Conservation (phyloP, 1,140 invertebrate species). For the Laupala kohalensis region DNA sequence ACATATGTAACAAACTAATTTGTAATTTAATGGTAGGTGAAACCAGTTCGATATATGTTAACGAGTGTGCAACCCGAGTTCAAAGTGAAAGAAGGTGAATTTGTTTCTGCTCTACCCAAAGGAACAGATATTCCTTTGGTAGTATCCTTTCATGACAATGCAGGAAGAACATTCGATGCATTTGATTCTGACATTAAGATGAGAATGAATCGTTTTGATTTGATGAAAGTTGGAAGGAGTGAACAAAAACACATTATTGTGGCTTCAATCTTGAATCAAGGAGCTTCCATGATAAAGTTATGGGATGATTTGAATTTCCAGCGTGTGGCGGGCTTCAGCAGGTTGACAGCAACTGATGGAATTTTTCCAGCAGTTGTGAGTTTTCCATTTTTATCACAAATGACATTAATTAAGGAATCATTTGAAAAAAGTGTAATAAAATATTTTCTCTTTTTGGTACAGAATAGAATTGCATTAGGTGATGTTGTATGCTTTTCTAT, state of each 20-base stretch:
- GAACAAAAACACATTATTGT: slow-evolving; percentile 23
- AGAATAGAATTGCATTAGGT: slow-evolving; percentile 27
- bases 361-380: slow-evolving; percentile 26
- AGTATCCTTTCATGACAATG: slow-evolving; percentile 28
- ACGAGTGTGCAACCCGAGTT: slow-evolving; percentile 22
- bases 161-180: slow-evolving; percentile 26
- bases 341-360: slow-evolving; percentile 27
- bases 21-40: slow-evolving; percentile 26
- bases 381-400: neutral
- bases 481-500: slow-evolving; percentile 27
- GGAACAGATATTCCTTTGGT: slow-evolving; percentile 28
- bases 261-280: slow-evolving; percentile 22
- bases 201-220: slow-evolving; percentile 25
- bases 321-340: slow-evolving; percentile 28
- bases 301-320: slow-evolving; percentile 27
- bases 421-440: too few relatives aligned
- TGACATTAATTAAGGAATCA: too few relatives aligned
- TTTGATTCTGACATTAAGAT: slow-evolving; percentile 22
- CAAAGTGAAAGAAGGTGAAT: slow-evolving; percentile 9
- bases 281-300: slow-evolving; percentile 28
- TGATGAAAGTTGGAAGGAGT: slow-evolving; percentile 21
- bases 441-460: slow-evolving; percentile 10
- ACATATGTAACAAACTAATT: too few relatives aligned
- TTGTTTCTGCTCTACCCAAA: slow-evolving; percentile 22
- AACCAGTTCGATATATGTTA: slow-evolving; percentile 31